Base-by-base conservation (phyloP, 2,888 invertebrate species). In the Agrilus biguttatus region DNA sequence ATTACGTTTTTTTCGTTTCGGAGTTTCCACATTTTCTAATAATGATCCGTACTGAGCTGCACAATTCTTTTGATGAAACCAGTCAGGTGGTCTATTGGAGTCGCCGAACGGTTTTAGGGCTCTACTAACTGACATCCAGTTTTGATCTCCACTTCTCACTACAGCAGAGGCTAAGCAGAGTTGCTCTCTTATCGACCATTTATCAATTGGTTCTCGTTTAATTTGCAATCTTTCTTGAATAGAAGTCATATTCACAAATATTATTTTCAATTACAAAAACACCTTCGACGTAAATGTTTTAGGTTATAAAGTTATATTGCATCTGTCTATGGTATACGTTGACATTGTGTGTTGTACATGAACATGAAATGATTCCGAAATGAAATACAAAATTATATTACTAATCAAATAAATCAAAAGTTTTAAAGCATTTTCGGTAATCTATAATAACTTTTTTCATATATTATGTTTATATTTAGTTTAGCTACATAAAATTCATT, bases 41-140 rank as follows among this genome's bases (percentile, higher is more conserved):
- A 91, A 62, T 14, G 78, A 77, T 12, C 83, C 82, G 65, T 92
- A 95, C 57, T 93, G 93, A 0, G 86, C 78, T 0, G 91, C 91
- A 67, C 93, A 93, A 51, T 82, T 82, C 64, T 84, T 86, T 59
- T 88, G 89, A 0, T 89, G 89, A 60, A 90, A 92, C 90, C 87
- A 92, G 58, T 86, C 92, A 0, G 73, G 67, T 0, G 83, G 86
- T 45, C 87, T 70, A 52, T 79, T 80, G 37, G 81, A 70, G 53
- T 88, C 87, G 12, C 79, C 79, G 51, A 83, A 80, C 12, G 83
- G 77, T 68, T 84, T 84, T 8, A 91, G 64, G 0, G 83, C 76
- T 34, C 88, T 70, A 39, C 87, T 87, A 2, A 90, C 89, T 1
- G 88, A 82, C 73, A 87, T 80, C 91, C 91, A 90, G 65, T 93